These are phyloP conservation scores for Cheilosia urbana DNA, from an alignment of 2,888 invertebrate genomes.

Conservation along the genomic window DNA sequence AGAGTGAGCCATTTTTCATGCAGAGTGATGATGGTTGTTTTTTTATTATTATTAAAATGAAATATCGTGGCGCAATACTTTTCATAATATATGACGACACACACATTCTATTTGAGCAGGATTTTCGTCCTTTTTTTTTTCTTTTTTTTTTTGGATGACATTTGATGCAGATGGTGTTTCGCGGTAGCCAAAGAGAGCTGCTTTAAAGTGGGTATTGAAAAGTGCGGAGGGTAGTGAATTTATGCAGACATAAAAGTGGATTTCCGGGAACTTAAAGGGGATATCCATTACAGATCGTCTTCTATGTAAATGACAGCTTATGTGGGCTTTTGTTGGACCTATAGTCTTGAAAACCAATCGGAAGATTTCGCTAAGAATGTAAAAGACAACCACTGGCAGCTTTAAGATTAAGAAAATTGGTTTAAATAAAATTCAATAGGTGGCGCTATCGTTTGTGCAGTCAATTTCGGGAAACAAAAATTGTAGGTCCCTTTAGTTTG, in stretches of 20 bases:
- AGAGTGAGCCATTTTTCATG: constrained; percentile 58
- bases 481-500: too few relatives aligned
- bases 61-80: constrained; percentile 54
- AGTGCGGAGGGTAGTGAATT: background rate
- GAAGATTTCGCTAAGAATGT: too few relatives aligned
- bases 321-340: too few relatives aligned
- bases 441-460: too few relatives aligned
- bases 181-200: background rate
- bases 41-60: constrained; percentile 19
- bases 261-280: background rate
- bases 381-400: too few relatives aligned
- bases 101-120: constrained; percentile 36
- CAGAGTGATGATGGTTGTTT: constrained; percentile 41
- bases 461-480: too few relatives aligned
- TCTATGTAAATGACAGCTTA: too few relatives aligned
- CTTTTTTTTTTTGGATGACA: constrained; percentile 6
- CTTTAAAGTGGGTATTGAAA: background rate
- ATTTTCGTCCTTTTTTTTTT: constrained; percentile 11
- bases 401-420: too few relatives aligned
- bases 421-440: too few relatives aligned
- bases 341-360: too few relatives aligned
- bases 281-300: too few relatives aligned
- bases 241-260: background rate
- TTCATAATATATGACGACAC: constrained; percentile 52
- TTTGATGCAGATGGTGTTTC: constrained; percentile 26